Evolutionary conservation across 2,797 vertebrate genomes (phyloP).

Genomic region (Halcyon badia): DNA sequence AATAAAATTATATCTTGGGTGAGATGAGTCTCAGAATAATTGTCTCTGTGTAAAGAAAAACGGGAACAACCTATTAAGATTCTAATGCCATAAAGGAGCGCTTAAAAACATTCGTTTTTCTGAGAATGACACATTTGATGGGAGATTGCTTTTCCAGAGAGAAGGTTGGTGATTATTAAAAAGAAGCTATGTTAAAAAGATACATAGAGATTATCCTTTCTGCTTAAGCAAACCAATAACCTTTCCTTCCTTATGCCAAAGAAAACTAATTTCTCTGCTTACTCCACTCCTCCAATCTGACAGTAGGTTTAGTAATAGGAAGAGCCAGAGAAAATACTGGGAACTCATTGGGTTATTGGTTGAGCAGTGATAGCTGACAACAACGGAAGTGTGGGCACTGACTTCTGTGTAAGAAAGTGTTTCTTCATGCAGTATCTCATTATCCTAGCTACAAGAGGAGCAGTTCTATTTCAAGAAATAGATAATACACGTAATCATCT

Average conservation of each 20-base stretch:
- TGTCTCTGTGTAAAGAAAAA: neutral
- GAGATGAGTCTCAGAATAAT: neutral
- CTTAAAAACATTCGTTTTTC: neutral
- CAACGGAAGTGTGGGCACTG: rapidly evolving
- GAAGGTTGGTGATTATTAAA: neutral
- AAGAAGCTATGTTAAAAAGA: neutral
- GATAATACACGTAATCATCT: neutral
- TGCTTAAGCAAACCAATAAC: neutral
- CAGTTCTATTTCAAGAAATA: neutral
- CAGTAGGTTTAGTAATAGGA: neutral
- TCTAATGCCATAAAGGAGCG: neutral
- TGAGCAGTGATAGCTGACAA: rapidly evolving
- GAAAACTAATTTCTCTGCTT: neutral
- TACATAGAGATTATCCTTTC: neutral
- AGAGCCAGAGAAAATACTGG: neutral
- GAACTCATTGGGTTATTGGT: neutral
- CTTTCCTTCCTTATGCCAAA: neutral
- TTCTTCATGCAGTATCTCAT: neutral
- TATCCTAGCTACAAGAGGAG: neutral
- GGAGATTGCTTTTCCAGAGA: neutral
- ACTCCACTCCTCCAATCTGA: neutral
- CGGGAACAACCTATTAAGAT: neutral
- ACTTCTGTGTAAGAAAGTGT: neutral
- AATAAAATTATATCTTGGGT: neutral
- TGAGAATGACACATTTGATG: neutral